A percentile compares a stretch with the other conserved stretches of the same genome.
phyloP scores from a whole-genome alignment of 92 coral and sea anemone genomes.

The Plumapathes pennacea region DNA sequence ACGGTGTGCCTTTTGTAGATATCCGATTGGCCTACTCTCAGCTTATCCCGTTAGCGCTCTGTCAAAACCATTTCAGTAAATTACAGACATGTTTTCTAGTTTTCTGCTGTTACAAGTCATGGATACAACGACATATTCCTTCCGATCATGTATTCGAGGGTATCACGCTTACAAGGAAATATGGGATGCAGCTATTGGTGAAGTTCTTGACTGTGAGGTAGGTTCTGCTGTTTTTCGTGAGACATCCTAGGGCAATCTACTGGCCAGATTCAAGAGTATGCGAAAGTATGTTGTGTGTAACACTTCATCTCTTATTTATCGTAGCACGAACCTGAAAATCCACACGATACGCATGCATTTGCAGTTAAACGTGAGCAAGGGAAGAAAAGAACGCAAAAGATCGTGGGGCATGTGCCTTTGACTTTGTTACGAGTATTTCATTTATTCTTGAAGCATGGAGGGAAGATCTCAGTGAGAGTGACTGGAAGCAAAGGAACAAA shows the following conservation, averaged over 20 bases:
- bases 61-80: no score
- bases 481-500: conserved; percentile 42
- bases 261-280: conserved; percentile 1
- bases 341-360: conserved; percentile 25
- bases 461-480: conserved; percentile 24
- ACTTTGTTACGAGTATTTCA: conserved; percentile 4
- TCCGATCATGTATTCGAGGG: conserved; percentile 30
- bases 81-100: no score
- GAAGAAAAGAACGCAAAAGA: not conserved
- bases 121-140: conserved; percentile 11
- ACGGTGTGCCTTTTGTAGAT: no score
- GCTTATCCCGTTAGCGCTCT: no score
- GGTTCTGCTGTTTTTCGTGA: no score
- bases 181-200: conserved; percentile 40
- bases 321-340: conserved; percentile 15
- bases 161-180: conserved; percentile 33
- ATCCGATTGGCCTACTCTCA: no score
- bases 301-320: conserved; percentile 4
- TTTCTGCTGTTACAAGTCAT: no score
- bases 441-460: conserved; percentile 21
- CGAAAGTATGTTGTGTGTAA: conserved; percentile 1
- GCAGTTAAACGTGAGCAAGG: conserved; percentile 26
- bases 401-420: conserved; percentile 28
- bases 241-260: no score
- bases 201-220: conserved; percentile 24